phyloP scores from a whole-genome alignment of 2,888 invertebrate genomes.

The Thyatira batis region DNA sequence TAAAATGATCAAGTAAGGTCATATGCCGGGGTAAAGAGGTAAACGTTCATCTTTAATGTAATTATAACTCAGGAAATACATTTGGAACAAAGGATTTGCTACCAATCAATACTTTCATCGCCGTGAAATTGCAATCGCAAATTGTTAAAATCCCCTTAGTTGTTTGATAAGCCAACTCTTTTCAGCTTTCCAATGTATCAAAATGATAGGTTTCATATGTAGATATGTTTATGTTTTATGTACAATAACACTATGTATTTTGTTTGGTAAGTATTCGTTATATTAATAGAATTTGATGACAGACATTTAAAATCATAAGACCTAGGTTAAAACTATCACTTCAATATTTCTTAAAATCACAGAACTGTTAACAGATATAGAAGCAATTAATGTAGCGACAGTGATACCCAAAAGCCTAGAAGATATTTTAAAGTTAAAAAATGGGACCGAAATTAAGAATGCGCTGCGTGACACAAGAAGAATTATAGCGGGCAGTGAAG shows the following conservation, averaged over 20 bases:
- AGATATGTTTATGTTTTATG: background rate
- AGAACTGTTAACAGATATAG: conserved; percentile 36
- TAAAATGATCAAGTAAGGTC: too few species aligned
- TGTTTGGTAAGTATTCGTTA: background rate
- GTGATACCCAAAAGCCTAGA: conserved; percentile 43
- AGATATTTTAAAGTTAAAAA: conserved; percentile 42
- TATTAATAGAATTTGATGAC: background rate
- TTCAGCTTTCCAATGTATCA: background rate
- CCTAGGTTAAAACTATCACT: too few species aligned
- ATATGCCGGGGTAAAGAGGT: too few species aligned
- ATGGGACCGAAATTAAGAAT: conserved; percentile 35
- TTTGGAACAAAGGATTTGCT: background rate
- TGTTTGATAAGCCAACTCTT: background rate
- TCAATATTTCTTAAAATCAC: background rate
- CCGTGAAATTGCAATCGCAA: background rate
- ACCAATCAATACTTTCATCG: background rate
- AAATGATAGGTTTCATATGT: background rate
- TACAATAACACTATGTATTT: background rate
- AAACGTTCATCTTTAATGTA: too few species aligned
- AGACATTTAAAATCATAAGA: too few species aligned
- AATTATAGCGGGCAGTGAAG: conserved; percentile 51
- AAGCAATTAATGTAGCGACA: conserved; percentile 41
- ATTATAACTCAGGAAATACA: background rate
- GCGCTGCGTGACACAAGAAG: conserved; percentile 53
- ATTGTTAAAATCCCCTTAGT: background rate